Evolutionary conservation across 2,797 vertebrate genomes (phyloP).

Genomic region (Mus spretus): DNA sequence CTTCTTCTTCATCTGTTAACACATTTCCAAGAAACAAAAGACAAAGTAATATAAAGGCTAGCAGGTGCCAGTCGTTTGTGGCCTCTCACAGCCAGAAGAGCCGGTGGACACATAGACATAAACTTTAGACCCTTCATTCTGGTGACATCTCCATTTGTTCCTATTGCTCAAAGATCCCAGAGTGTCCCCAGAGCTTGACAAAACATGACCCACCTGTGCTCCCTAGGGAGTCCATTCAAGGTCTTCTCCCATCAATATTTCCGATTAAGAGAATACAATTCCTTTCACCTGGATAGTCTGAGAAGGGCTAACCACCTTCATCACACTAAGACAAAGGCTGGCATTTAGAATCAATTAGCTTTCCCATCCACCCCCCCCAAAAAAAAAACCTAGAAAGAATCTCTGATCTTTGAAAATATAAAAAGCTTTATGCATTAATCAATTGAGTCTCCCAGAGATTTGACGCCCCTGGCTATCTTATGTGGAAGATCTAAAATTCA

Average conservation of each 20-base stretch:
- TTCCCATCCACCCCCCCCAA: not conserved
- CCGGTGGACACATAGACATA: not conserved
- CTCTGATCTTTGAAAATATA: slow-evolving; percentile 67
- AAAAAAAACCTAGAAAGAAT: slow-evolving; percentile 53
- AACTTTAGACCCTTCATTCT: not conserved
- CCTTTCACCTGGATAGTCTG: slow-evolving; percentile 29
- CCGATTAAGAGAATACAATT: slow-evolving; percentile 44
- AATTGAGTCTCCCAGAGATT: slow-evolving; percentile 26
- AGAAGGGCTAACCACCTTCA: slow-evolving; percentile 50
- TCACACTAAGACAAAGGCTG: slow-evolving; percentile 49
- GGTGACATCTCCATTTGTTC: slow-evolving; percentile 53
- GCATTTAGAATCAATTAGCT: slow-evolving; percentile 77
- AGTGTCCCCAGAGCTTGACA: not conserved
- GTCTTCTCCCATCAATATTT: slow-evolving; percentile 29
- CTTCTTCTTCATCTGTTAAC: slow-evolving; percentile 21
- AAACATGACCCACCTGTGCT: slow-evolving; percentile 50
- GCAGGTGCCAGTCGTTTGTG: slow-evolving; percentile 3
- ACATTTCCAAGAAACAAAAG: slow-evolving; percentile 60
- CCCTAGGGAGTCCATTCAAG: slow-evolving; percentile 16
- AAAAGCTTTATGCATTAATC: slow-evolving; percentile 63
- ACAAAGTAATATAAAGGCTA: not conserved
- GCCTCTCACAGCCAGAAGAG: slow-evolving; percentile 29
- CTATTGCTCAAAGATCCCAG: not conserved
- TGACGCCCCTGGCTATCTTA: slow-evolving; percentile 34
- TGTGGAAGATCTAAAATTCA: slow-evolving; percentile 18